A percentile compares a stretch with the other conserved stretches of the same genome.
Conservation (phyloP, 2,888 invertebrate species). For the Standfussiana lucernea region DNA sequence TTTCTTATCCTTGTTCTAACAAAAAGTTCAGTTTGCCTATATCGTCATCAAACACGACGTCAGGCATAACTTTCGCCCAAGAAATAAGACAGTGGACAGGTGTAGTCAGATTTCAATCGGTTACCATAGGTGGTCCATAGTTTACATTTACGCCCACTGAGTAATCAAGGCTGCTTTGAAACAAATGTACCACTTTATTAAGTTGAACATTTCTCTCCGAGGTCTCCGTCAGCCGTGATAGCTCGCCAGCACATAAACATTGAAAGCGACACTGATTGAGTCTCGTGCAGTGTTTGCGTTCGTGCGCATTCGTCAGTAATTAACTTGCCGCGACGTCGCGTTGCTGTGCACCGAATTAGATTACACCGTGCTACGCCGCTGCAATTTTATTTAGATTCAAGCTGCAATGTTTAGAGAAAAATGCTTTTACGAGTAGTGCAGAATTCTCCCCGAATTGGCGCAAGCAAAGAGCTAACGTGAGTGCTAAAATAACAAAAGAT, state of each 20-base stretch:
- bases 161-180: neutral
- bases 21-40: neutral
- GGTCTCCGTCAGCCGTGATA: neutral
- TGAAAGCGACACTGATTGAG: conserved; percentile 62
- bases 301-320: conserved; percentile 56
- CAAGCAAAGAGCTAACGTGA: neutral
- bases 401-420: conserved; percentile 27
- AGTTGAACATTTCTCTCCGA: conserved; percentile 8
- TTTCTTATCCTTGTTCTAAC: neutral
- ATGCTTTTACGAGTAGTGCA: neutral
- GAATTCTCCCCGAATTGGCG: neutral
- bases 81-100: neutral
- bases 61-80: neutral
- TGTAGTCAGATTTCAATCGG: neutral
- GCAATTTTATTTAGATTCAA: conserved; percentile 55
- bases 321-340: conserved; percentile 55
- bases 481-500: neutral
- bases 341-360: conserved; percentile 60
- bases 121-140: neutral
- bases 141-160: neutral
- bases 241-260: conserved; percentile 50
- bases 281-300: conserved; percentile 48
- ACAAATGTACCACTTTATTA: conserved; percentile 9
- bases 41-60: neutral
- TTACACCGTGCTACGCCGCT: conserved; percentile 40